A percentile compares a stretch with the other conserved stretches of the same genome.
Evolutionary conservation across 2,888 invertebrate genomes (phyloP).

Genomic region (Tribolium freemani): DNA sequence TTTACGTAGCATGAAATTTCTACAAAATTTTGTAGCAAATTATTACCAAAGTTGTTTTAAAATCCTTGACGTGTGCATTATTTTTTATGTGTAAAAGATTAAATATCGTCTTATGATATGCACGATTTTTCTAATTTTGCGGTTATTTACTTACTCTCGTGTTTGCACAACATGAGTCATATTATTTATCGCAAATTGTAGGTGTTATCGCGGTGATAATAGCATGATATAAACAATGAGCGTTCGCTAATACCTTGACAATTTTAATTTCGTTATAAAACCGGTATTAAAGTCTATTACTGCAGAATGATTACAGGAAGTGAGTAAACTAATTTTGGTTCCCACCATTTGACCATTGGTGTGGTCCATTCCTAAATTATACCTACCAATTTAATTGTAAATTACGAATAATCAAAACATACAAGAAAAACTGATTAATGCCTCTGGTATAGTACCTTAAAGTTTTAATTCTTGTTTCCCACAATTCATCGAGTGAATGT

Average conservation of each 20-base stretch:
- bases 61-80: not conserved
- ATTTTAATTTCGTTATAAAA: not conserved
- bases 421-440: not conserved
- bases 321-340: not conserved
- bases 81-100: not conserved
- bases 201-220: slow-evolving; percentile 20
- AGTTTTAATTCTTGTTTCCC: not conserved
- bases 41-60: no score
- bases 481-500: slow-evolving; percentile 3
- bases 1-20: no score
- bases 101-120: not conserved
- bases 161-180: slow-evolving; percentile 24
- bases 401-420: not conserved
- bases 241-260: not conserved
- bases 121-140: slow-evolving; percentile 1
- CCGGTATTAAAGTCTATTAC: not conserved
- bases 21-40: no score
- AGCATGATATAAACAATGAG: not conserved
- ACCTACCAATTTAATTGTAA: not conserved
- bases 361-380: not conserved
- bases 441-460: not conserved
- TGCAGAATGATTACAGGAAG: not conserved
- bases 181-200: slow-evolving; percentile 18
- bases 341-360: not conserved
- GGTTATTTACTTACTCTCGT: slow-evolving; percentile 14